These are phyloP conservation scores for Microplitis mediator DNA, from an alignment of 1,140 invertebrate genomes.

Conservation along the genomic window DNA sequence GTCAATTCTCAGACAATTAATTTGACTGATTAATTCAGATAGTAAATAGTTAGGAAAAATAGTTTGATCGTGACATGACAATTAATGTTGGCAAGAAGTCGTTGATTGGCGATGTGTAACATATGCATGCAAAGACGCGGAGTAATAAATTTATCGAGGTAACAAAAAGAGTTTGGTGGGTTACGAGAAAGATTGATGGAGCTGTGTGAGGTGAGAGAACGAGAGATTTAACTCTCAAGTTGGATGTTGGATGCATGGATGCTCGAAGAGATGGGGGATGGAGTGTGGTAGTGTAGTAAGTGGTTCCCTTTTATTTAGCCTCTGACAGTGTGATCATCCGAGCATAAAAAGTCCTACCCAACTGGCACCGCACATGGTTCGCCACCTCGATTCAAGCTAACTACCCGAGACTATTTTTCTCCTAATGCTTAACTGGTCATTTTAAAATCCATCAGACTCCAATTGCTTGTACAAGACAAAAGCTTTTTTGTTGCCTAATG, in stretches of 20 bases:
- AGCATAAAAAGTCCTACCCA: constrained; percentile 47
- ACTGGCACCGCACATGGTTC: constrained; percentile 25
- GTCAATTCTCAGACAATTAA: background rate
- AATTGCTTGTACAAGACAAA: background rate
- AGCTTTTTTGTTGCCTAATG: background rate
- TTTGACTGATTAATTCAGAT: no score
- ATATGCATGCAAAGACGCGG: constrained; percentile 14
- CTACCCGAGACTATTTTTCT: constrained; percentile 31
- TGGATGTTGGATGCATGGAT: no score
- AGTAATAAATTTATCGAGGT: constrained; percentile 29
- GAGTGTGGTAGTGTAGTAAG: constrained; percentile 28
- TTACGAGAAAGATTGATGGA: constrained; percentile 50
- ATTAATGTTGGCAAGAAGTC: no score
- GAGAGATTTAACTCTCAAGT: background rate
- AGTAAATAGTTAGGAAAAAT: no score
- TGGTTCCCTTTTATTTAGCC: constrained; percentile 39
- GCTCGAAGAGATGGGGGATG: no score
- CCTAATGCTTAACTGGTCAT: constrained; percentile 27
- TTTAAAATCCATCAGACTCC: constrained; percentile 35
- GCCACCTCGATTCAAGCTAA: constrained; percentile 30
- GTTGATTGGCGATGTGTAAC: background rate
- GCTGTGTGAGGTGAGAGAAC: constrained; percentile 46
- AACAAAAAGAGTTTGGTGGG: constrained; percentile 41
- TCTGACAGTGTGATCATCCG: constrained; percentile 44
- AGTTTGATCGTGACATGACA: no score